A percentile compares a stretch with the other conserved stretches of the same genome.
Evolutionary conservation across 2,888 invertebrate species (phyloP).

Genomic region (Omphaloscelis lunosa): DNA sequence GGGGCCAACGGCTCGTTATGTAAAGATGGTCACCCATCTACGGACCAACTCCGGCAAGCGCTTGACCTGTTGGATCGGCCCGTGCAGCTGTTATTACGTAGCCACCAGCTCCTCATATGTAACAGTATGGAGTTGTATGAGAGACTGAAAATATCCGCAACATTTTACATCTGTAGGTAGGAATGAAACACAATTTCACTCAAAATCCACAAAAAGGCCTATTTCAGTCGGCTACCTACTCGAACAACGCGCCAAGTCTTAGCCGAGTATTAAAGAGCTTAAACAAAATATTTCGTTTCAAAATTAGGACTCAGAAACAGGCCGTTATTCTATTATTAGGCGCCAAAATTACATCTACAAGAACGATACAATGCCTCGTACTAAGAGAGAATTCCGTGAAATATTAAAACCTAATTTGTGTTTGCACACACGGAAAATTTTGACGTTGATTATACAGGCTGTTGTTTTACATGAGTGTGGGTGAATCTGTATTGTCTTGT

Average conservation of each 20-base stretch:
- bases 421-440: constrained; percentile 35
- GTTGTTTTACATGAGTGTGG: background rate
- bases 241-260: constrained; percentile 15
- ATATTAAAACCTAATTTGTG: constrained; percentile 76
- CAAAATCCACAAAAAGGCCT: constrained; percentile 3
- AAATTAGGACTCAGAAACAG: constrained; percentile 44
- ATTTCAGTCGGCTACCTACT: constrained; percentile 5
- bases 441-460: constrained; percentile 14
- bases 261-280: constrained; percentile 31
- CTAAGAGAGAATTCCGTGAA: constrained; percentile 62
- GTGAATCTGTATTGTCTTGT: constrained; percentile 13
- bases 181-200: background rate
- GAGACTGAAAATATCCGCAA: background rate
- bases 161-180: background rate
- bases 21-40: too few species aligned
- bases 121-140: background rate
- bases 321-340: constrained; percentile 52
- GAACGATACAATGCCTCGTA: constrained; percentile 47
- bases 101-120: too few species aligned
- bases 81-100: too few species aligned
- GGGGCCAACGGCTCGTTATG: too few species aligned
- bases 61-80: too few species aligned
- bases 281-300: constrained; percentile 46
- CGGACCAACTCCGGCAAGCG: too few species aligned
- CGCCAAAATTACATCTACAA: constrained; percentile 57